These are phyloP conservation scores for Hartigia nigra DNA, from an alignment of 2,888 invertebrate genomes.

Conservation along the genomic window DNA sequence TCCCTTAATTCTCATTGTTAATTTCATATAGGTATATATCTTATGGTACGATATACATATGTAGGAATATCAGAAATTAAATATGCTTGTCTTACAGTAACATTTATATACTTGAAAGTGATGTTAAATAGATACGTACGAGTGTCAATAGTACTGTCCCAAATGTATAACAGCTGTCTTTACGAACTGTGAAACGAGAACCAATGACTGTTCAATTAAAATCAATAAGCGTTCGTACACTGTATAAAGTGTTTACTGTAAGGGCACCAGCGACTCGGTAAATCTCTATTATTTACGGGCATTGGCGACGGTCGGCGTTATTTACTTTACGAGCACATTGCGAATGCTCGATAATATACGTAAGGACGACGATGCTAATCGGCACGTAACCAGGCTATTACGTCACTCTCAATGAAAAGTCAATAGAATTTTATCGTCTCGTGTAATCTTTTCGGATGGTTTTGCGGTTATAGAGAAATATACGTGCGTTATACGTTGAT, in stretches of 20 bases:
- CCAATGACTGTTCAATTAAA: conserved; percentile 25
- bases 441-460: background rate
- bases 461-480: background rate
- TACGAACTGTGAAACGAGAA: background rate
- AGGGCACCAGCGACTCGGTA: background rate
- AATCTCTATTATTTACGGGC: background rate
- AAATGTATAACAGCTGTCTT: background rate
- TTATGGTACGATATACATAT: background rate
- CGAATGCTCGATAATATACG: background rate
- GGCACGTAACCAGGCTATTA: background rate
- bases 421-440: background rate
- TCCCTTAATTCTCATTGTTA: background rate
- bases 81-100: background rate
- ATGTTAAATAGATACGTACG: background rate
- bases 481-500: background rate
- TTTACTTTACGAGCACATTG: background rate
- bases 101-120: background rate
- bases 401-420: background rate
- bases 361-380: background rate
- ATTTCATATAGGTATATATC: background rate
- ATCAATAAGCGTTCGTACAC: conserved; percentile 19
- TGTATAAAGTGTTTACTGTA: background rate
- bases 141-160: background rate
- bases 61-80: background rate
- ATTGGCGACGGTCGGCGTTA: background rate